phyloP scores from a whole-genome alignment of 2,797 vertebrate genomes.

The Sebastes flavidus region DNA sequence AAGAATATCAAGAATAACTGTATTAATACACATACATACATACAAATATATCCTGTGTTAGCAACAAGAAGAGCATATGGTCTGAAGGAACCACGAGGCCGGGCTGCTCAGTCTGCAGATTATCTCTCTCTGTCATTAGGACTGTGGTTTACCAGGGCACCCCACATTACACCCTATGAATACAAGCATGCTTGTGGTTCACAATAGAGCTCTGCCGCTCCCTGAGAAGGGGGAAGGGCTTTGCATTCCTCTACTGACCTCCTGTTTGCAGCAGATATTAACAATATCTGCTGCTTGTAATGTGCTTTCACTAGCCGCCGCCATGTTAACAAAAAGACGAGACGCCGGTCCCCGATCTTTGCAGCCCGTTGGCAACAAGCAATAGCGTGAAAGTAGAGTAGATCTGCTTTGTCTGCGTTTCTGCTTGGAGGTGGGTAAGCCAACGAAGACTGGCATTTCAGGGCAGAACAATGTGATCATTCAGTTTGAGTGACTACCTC shows the following conservation, averaged over 20 bases:
- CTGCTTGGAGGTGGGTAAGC: neutral
- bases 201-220: conserved; percentile 67
- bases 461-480: conserved; percentile 52
- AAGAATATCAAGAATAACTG: neutral
- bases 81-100: conserved; percentile 4
- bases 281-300: conserved; percentile 49
- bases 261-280: conserved; percentile 67
- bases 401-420: conserved; percentile 25
- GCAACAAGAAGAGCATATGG: neutral
- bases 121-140: conserved; percentile 41
- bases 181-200: conserved; percentile 70
- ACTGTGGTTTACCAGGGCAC: conserved; percentile 46
- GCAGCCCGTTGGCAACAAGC: neutral
- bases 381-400: neutral
- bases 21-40: neutral
- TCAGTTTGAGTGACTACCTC: conserved; percentile 37
- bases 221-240: conserved; percentile 69
- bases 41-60: neutral
- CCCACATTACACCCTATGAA: conserved; percentile 63
- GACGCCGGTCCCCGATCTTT: neutral
- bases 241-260: conserved; percentile 72
- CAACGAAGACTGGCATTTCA: conserved; percentile 25
- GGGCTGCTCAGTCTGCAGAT: conserved; percentile 10
- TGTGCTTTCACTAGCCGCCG: neutral
- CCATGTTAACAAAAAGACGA: neutral